A percentile compares a stretch with the other conserved stretches of the same genome.
Conservation (phyloP, 2,797 vertebrate genomes). For the Hyperoplus lanceolatus region DNA sequence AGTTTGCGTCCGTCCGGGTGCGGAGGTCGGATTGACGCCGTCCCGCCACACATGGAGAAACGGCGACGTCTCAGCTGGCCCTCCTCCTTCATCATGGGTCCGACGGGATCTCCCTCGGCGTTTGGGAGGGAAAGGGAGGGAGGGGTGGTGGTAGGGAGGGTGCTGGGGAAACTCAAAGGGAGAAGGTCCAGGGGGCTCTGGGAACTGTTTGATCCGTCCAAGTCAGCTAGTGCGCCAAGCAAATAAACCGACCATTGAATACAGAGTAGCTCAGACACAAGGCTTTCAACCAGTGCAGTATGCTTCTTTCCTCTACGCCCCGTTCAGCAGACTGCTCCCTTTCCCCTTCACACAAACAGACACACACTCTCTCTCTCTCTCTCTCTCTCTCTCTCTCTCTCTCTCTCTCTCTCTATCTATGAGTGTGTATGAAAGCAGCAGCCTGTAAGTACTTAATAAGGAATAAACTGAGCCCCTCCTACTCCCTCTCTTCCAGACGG, state of each 20-base stretch:
- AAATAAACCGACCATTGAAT: constrained; percentile 20
- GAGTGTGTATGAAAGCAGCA: constrained; percentile 63
- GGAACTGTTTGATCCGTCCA: constrained; percentile 50
- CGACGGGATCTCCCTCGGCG: constrained; percentile 47
- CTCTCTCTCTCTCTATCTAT: constrained; percentile 36
- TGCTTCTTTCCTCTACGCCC: constrained; percentile 46
- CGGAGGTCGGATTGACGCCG: constrained; percentile 87
- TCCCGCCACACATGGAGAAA: constrained; percentile 93
- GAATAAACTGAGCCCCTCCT: constrained; percentile 70
- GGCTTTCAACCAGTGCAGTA: constrained; percentile 41
- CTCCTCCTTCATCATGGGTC: constrained; percentile 94
- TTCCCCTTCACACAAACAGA: neutral
- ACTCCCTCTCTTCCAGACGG: constrained; percentile 63
- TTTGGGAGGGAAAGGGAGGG: constrained; percentile 17
- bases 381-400: constrained; percentile 31
- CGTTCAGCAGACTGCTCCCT: constrained; percentile 54
- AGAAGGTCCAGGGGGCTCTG: constrained; percentile 20
- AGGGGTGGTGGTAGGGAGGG: constrained; percentile 2
- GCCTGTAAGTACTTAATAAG: constrained; percentile 72
- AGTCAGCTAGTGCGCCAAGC: constrained; percentile 43
- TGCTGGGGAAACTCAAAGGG: constrained; percentile 30
- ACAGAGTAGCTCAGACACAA: constrained; percentile 59
- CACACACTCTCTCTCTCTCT: constrained; percentile 1
- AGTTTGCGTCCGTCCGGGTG: constrained; percentile 94
- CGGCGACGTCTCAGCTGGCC: constrained; percentile 90